These are phyloP conservation scores for Acleris sparsana DNA, from an alignment of 2,888 invertebrate species.

Conservation along the genomic window DNA sequence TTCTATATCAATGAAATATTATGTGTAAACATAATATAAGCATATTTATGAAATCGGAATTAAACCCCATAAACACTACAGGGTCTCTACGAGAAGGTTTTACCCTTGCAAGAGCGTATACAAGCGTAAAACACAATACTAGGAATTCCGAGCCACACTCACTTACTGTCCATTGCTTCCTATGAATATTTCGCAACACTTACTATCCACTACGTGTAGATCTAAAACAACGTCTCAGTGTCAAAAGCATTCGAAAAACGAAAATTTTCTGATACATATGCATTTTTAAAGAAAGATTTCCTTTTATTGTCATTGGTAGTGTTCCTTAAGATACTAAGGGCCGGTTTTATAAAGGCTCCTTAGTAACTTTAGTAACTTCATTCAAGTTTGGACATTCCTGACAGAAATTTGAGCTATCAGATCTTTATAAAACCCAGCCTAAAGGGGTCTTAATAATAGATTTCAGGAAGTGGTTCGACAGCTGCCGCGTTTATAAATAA, in stretches of 20 bases:
- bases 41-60: no score
- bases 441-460: conserved; percentile 1
- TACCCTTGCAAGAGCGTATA: no score
- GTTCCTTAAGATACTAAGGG: not conserved
- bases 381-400: no score
- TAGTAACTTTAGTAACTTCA: no score
- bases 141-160: conserved; percentile 26
- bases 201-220: conserved; percentile 48
- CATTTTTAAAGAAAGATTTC: not conserved
- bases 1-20: no score
- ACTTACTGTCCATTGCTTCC: conserved; percentile 57
- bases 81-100: no score
- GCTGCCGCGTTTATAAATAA: not conserved
- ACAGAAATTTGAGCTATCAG: no score
- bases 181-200: conserved; percentile 57
- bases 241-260: conserved; percentile 7
- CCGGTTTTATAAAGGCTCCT: no score
- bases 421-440: no score
- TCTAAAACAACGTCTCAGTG: conserved; percentile 57
- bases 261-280: not conserved
- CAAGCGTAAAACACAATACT: no score
- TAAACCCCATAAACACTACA: no score
- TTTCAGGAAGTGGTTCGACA: not conserved
- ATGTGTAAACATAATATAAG: no score
- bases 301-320: not conserved